Conservation (phyloP, 2,797 vertebrate species). For the Anas bahamensis region DNA sequence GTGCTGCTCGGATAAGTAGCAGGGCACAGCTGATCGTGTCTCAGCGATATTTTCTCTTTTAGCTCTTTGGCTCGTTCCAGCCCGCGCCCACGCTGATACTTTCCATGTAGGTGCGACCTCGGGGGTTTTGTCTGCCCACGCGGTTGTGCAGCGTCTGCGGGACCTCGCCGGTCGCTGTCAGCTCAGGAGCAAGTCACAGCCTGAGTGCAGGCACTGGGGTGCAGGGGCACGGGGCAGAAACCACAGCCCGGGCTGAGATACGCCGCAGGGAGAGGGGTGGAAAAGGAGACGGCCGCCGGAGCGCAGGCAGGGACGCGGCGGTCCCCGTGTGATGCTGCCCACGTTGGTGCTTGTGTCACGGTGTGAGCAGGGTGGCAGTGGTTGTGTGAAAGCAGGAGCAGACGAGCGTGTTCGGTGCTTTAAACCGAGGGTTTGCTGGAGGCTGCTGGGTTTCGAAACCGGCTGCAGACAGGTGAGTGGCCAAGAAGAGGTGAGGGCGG, state of each 20-base stretch:
- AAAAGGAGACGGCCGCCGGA: not conserved
- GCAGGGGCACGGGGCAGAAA: not conserved
- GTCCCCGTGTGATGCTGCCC: not conserved
- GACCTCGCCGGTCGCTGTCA: not conserved
- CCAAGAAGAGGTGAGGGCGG: rapidly evolving
- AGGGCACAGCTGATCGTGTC: not conserved
- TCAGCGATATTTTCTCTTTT: not conserved
- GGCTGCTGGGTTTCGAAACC: not conserved
- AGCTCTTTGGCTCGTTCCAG: not conserved
- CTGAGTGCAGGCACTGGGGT: not conserved
- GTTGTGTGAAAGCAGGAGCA: not conserved
- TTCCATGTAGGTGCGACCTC: conserved; percentile 23
- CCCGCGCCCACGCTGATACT: not conserved
- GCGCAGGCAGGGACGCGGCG: not conserved
- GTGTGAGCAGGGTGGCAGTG: not conserved
- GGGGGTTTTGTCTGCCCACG: conserved; percentile 40
- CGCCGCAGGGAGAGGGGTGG: not conserved
- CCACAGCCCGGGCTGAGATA: not conserved
- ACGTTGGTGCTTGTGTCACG: not conserved
- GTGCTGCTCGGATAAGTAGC: not conserved
- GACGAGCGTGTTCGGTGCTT: rapidly evolving
- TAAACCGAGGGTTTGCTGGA: not conserved
- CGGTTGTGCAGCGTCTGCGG: not conserved
- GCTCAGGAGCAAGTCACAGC: not conserved
- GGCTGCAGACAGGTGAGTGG: not conserved